A percentile compares a stretch with the other conserved stretches of the same genome.
phyloP scores from a whole-genome alignment of 2,113 vertebrate species.

The Lophius piscatorius region DNA sequence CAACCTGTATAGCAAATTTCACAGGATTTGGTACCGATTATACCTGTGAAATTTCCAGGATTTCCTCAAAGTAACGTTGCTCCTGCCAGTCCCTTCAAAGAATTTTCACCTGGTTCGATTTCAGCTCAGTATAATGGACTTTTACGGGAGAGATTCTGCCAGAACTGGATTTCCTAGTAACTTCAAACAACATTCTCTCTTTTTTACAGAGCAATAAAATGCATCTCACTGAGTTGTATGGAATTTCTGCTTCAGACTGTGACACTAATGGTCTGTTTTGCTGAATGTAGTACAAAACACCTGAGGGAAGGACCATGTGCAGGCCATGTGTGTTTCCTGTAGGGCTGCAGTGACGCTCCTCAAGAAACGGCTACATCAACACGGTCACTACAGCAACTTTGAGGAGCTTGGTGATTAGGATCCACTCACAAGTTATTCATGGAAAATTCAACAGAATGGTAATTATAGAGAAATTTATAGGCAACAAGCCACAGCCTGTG shows the following conservation, averaged over 20 bases:
- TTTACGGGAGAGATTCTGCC: constrained; percentile 13
- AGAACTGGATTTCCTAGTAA: not conserved
- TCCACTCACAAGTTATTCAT: not conserved
- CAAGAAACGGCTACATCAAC: too few species aligned
- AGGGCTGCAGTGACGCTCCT: constrained; percentile 1
- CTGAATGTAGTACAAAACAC: constrained; percentile 25
- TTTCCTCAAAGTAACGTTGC: constrained; percentile 19
- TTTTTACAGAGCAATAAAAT: constrained; percentile 47
- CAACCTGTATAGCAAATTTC: constrained; percentile 37
- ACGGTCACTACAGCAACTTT: too few species aligned
- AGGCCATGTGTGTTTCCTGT: constrained; percentile 44
- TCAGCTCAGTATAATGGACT: constrained; percentile 29
- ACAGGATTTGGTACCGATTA: constrained; percentile 16
- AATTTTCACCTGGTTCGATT: constrained; percentile 39
- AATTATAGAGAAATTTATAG: not conserved
- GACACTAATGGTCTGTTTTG: constrained; percentile 34
- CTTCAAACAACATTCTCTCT: constrained; percentile 26
- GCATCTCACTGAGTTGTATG: constrained; percentile 27
- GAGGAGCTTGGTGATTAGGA: not conserved
- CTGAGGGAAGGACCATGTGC: constrained; percentile 56
- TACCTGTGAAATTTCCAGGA: constrained; percentile 32
- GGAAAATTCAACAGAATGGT: not conserved
- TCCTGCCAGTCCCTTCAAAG: constrained; percentile 42
- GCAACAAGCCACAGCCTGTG: not conserved
- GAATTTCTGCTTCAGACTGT: constrained; percentile 18